phyloP scores from a whole-genome alignment of 2,888 invertebrate genomes.

The Noctua comes region DNA sequence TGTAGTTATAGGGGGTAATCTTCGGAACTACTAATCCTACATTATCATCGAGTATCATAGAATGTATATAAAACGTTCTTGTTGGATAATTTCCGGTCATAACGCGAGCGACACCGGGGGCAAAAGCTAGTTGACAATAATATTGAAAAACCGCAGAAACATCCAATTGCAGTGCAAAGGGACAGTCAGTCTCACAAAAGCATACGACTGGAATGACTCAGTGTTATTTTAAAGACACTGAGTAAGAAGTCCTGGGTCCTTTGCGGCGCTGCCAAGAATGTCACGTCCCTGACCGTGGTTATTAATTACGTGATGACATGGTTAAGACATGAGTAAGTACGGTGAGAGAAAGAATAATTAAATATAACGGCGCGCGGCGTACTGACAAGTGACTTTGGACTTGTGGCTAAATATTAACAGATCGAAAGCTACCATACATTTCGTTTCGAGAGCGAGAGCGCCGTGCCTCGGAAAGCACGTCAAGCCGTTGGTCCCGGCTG shows the following conservation, averaged over 20 bases:
- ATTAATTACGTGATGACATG: slow-evolving; percentile 15
- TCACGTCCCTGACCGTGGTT: background rate
- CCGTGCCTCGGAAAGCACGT: too few relatives aligned
- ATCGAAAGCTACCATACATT: too few relatives aligned
- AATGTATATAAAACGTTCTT: too few relatives aligned
- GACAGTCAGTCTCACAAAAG: background rate
- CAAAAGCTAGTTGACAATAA: too few relatives aligned
- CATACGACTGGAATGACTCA: slow-evolving; percentile 20
- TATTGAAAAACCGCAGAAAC: background rate
- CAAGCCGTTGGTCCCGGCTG: too few relatives aligned
- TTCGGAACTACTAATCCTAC: too few relatives aligned
- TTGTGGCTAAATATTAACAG: too few relatives aligned
- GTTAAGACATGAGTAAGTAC: background rate
- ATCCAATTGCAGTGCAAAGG: background rate
- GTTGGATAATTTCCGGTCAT: too few relatives aligned
- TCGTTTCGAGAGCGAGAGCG: too few relatives aligned
- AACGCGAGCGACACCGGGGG: too few relatives aligned
- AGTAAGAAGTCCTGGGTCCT: slow-evolving; percentile 33
- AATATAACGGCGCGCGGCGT: background rate
- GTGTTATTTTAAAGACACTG: slow-evolving; percentile 39
- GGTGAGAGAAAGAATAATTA: background rate
- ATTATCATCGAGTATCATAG: too few relatives aligned
- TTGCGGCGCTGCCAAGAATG: slow-evolving; percentile 42
- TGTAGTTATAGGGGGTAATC: too few relatives aligned
- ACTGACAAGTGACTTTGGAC: background rate